Evolutionary conservation across 2,113 vertebrate genomes (phyloP).

Genomic region (Ceratotherium simum): DNA sequence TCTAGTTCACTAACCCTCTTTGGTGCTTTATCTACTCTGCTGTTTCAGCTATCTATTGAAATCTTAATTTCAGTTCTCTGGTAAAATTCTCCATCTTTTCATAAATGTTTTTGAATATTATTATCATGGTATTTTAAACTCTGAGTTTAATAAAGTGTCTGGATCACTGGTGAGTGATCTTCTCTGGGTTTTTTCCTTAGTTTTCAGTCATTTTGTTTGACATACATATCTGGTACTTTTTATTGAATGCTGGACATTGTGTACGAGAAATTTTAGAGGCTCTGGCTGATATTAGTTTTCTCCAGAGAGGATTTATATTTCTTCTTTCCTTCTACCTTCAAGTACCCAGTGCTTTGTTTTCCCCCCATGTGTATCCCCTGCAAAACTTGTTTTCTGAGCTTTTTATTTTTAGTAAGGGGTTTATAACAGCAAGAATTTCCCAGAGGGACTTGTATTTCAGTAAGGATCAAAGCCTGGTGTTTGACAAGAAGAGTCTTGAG

Average conservation of each 20-base stretch:
- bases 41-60: neutral
- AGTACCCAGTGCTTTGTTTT: neutral
- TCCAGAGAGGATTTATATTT: neutral
- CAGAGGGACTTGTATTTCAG: neutral
- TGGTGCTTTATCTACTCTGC: neutral
- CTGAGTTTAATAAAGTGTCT: neutral
- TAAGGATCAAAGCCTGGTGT: neutral
- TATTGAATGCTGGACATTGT: neutral
- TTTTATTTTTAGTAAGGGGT: neutral
- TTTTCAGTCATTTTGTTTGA: conserved; percentile 52
- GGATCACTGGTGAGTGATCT: neutral
- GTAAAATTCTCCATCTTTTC: neutral
- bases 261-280: neutral
- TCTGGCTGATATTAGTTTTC: neutral
- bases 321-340: neutral
- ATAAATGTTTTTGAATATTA: neutral
- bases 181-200: neutral
- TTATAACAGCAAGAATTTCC: neutral
- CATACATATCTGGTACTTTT: neutral
- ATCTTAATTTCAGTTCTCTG: neutral
- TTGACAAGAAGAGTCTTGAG: neutral
- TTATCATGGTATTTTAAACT: neutral
- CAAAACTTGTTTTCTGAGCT: neutral
- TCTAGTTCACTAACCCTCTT: neutral
- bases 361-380: neutral